Evolutionary conservation across 1,140 invertebrate species (phyloP), one percentile per base, ranked within the genome.

Genomic region (Agrypnia vestita): DNA sequence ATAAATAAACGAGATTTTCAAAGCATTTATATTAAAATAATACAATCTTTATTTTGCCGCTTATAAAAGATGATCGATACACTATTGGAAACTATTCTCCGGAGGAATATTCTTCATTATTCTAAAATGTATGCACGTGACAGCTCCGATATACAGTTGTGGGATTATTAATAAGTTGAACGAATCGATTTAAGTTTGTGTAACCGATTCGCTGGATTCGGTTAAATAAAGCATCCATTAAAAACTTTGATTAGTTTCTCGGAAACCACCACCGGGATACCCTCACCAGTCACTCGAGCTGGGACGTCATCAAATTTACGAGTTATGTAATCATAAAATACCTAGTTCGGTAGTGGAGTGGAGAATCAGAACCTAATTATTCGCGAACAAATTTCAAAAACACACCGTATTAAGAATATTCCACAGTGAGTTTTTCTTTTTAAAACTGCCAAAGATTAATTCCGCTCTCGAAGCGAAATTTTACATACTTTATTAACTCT

Each of bases 181-280:
- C 21, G 47, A 71, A 71, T 71, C 19, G 67, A 71, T 71, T 21
- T 9, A 51, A 71, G 67, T 71, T 71, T 71, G 67, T 21, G 19
- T 71, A 71, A 71, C 67, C 17, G 46, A 71, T 64, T 64, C 61
- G 13, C 10, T 43, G 61, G 61, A 35, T 71, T 51, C 47, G 17
- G 47, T 71, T 71, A 71, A 71, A 71, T 71, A 71, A 71, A 71
- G 67, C 46, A 71, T 19, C 44, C 17, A 71, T 71, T 71, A 71
- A 51, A 71, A 71, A 71, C n/a, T 71, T 71, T 71, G 67, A 71
- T 71, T 71, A 71, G 67, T 71, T 71, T 71, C 67, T 49, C 46
- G 46, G 46, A 21, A 51, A 71, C 67, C 17, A 71, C 25, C 25
- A 6, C 25, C 25, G 25, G 25, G 67, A 71, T 71, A 71, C 67